Conservation (phyloP, 2,113 vertebrate genomes). For the Phrynosoma platyrhinos region DNA sequence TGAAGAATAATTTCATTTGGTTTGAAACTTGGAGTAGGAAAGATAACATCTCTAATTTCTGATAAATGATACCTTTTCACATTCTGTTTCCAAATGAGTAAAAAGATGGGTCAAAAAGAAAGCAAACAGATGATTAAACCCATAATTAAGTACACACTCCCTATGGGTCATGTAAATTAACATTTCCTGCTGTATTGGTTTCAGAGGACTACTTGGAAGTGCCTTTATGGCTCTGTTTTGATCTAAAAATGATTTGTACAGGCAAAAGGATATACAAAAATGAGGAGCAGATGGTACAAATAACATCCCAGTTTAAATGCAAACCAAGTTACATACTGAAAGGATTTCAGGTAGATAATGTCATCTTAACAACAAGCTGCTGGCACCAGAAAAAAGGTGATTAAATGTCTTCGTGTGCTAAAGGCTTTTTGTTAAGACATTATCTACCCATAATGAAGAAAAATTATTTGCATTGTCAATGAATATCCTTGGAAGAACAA, state of each 20-base stretch:
- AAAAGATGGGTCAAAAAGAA: background rate
- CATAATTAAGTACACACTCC: background rate
- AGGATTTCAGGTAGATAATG: background rate
- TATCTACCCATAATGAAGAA: background rate
- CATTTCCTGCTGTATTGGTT: background rate
- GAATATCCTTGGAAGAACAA: background rate
- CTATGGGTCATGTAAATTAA: background rate
- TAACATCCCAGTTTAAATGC: slow-evolving; percentile 21
- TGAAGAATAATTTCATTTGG: background rate
- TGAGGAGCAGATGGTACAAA: background rate
- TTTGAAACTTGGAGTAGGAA: background rate
- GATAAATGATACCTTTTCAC: background rate
- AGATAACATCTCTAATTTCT: background rate
- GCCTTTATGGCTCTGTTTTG: background rate
- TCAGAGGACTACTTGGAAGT: background rate
- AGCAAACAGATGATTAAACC: background rate
- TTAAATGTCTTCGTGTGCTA: background rate
- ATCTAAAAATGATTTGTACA: background rate
- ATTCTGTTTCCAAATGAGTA: background rate
- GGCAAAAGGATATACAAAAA: background rate
- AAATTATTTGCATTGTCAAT: slow-evolving; percentile 12
- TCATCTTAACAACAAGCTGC: background rate
- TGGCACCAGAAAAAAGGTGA: background rate
- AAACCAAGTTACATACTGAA: background rate
- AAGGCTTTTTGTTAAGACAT: slow-evolving; percentile 2